Base-by-base conservation (phyloP, 1,140 invertebrate species). In the Pseudomyrmex concolor region DNA sequence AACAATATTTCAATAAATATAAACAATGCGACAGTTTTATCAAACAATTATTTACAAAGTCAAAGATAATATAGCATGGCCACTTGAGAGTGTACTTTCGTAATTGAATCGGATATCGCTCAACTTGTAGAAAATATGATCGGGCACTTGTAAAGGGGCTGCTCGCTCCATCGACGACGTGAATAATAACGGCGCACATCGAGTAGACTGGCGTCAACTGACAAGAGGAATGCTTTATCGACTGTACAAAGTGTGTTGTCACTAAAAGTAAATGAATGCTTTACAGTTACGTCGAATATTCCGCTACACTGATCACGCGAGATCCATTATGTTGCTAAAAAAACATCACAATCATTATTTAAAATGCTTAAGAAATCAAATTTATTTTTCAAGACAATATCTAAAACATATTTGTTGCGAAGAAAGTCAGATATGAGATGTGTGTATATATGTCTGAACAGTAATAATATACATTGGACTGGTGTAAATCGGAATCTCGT, bases 81-180 rank as follows among this genome's bases (percentile, higher is more conserved):
- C 54, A 43, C 71, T 57, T 60, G 76, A 34, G 34, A 34, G 5
- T 34, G 34, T 66, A 71, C 76, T 80, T 71, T 43, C 66, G 76
- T 80, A 80, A 80, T 80, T 80, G 76, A 80, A 80, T 80, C 76
- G 76, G 54, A 80, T 80, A 70, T 80, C 76, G 59, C 76, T 80
- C 54, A 55, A 70, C 76, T 71, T 80, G 22, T 66, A 59, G 67
- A 70, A 80, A 80, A 66, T 54, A 80, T 48, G 66, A 71, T 71
- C 51, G 48, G 17, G 43, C 71, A 43, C 62, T 77, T 63, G 64
- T 77, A 54, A 80, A 70, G 66, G 76, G 76, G 76, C 76, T 80
- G 76, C 54, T 80, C 76, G 76, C 66, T 80, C 54, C 76, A 80
- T 80, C 66, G 66, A 19, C 76, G 66, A 80, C 19, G 66, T 80